A percentile compares a stretch with the other conserved stretches of the same genome.
phyloP scores from a whole-genome alignment of 2,113 vertebrate species.

The Phainopepla nitens region DNA sequence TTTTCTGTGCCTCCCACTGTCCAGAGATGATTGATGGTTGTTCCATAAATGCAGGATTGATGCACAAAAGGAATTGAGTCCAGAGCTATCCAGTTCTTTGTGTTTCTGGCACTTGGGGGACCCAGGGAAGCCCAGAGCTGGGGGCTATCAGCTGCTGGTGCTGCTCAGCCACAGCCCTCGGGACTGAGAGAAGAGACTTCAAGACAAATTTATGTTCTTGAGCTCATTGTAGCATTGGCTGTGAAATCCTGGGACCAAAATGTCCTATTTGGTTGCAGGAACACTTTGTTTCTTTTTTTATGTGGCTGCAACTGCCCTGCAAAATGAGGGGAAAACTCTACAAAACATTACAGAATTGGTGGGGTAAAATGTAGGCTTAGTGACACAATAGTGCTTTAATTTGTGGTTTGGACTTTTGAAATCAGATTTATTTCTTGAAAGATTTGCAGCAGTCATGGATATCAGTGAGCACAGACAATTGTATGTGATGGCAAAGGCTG shows the following conservation, averaged over 20 bases:
- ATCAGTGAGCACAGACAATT: not conserved
- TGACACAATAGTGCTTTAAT: not conserved
- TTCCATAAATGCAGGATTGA: not conserved
- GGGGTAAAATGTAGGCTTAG: not conserved
- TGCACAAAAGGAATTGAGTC: not conserved
- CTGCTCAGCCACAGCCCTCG: not conserved
- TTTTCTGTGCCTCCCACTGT: not conserved
- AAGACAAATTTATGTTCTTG: not conserved
- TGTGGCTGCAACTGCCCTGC: not conserved
- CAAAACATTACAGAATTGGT: not conserved
- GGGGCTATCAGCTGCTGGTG: accelerated
- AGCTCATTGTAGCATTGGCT: not conserved
- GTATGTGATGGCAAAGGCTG: not conserved
- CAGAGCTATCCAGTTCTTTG: not conserved
- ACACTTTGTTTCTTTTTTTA: not conserved
- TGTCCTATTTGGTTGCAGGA: not conserved
- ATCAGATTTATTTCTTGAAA: not conserved
- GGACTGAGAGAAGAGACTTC: not conserved
- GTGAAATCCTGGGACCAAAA: not conserved
- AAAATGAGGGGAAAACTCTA: not conserved
- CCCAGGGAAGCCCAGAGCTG: not conserved
- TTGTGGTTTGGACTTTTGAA: not conserved
- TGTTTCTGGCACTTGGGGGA: not conserved
- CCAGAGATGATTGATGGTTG: not conserved
- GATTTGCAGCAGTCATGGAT: not conserved